A percentile compares a stretch with the other conserved stretches of the same genome.
phyloP scores from a whole-genome alignment of 2,113 vertebrate genomes.

The Triplophysa tibetana region DNA sequence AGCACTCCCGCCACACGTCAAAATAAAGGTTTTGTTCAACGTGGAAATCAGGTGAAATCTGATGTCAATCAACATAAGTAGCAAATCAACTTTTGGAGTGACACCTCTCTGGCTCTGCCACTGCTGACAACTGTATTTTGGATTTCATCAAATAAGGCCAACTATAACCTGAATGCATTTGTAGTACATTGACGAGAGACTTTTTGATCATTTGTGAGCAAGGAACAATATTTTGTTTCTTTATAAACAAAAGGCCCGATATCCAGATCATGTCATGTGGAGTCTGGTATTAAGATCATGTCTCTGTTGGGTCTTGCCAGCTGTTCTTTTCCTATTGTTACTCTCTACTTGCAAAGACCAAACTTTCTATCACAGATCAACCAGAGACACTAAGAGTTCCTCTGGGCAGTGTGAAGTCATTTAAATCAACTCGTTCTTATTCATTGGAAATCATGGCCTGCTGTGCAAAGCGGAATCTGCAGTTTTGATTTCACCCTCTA shows the following conservation, averaged over 20 bases:
- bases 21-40: too few relatives aligned
- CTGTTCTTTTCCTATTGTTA: conserved; percentile 6
- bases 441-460: background rate
- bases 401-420: conserved; percentile 25
- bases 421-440: conserved; percentile 29
- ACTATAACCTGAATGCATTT: too few relatives aligned
- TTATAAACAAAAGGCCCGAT: background rate
- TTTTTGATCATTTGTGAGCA: background rate
- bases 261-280: conserved; percentile 10
- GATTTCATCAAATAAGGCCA: too few relatives aligned
- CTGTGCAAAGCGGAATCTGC: conserved; percentile 7
- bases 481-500: conserved; percentile 38
- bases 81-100: too few relatives aligned
- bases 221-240: background rate
- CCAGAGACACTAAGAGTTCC: background rate
- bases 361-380: conserved; percentile 21
- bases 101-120: too few relatives aligned
- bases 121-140: too few relatives aligned
- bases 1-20: too few relatives aligned
- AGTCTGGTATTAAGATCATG: conserved; percentile 20
- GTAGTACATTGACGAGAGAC: too few relatives aligned
- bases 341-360: conserved; percentile 16
- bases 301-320: background rate
- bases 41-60: too few relatives aligned
- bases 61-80: too few relatives aligned